Conservation (phyloP, 1,140 invertebrate genomes). For the Ectropis grisescens region DNA sequence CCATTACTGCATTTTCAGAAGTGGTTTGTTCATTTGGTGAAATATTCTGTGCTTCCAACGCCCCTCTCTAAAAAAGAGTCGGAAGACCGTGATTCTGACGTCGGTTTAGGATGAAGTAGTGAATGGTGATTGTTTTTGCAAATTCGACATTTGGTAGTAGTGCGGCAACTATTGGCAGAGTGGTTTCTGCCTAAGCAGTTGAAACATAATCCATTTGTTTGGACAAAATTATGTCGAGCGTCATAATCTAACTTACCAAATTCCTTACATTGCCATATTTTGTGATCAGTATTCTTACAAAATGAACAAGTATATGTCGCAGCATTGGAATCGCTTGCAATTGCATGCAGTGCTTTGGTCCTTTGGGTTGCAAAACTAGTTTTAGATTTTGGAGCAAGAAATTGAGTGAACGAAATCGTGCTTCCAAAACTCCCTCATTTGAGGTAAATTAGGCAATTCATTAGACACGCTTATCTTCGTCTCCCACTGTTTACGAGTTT, state of each 20-base stretch:
- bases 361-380: no score
- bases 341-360: no score
- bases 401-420: background rate
- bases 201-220: conserved; percentile 11
- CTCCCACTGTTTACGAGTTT: background rate
- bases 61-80: no score
- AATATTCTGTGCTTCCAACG: background rate
- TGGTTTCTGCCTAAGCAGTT: conserved; percentile 16
- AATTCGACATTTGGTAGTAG: conserved; percentile 5
- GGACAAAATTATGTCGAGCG: conserved; percentile 8
- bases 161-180: conserved; percentile 1
- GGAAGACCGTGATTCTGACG: background rate
- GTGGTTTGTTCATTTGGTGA: no score
- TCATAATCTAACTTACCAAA: conserved; percentile 7
- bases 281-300: conserved; percentile 9
- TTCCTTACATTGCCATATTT: conserved; percentile 11
- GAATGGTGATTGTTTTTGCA: conserved; percentile 11
- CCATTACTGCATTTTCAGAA: no score
- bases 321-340: no score
- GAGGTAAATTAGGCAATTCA: background rate
- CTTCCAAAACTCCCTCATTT: background rate
- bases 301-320: conserved; percentile 2
- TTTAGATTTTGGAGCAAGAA: background rate
- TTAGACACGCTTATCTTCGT: background rate
- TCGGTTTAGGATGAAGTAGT: conserved; percentile 9